phyloP scores from a whole-genome alignment of 2,888 invertebrate species.

The Bruchidius siliquastri region DNA sequence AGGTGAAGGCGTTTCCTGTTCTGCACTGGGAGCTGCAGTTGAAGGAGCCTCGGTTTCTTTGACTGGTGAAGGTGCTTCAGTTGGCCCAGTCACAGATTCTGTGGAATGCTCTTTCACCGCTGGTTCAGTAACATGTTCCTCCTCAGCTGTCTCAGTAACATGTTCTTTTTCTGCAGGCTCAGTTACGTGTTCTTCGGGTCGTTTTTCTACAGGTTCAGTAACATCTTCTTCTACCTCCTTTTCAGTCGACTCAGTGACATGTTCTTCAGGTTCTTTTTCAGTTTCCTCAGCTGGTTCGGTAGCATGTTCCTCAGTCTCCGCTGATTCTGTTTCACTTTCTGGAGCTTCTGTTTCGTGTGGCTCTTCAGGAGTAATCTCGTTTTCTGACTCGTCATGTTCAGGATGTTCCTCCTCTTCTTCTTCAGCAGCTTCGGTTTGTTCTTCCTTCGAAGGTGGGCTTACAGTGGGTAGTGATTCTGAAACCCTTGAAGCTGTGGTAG shows the following conservation, averaged over 20 bases:
- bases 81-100: constrained; percentile 14
- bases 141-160: constrained; percentile 10
- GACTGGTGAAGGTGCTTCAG: constrained; percentile 11
- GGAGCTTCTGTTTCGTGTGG: constrained; percentile 13
- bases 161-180: constrained; percentile 12
- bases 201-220: constrained; percentile 21
- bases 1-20: constrained; percentile 5
- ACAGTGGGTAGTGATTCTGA: background rate
- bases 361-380: constrained; percentile 20
- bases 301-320: constrained; percentile 8
- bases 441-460: background rate
- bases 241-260: constrained; percentile 7
- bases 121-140: constrained; percentile 11
- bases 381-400: constrained; percentile 22
- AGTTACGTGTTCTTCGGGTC: constrained; percentile 13
- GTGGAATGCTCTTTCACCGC: constrained; percentile 1
- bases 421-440: constrained; percentile 1
- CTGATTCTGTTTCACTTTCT: constrained; percentile 5
- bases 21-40: background rate
- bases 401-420: constrained; percentile 9
- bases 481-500: background rate
- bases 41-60: background rate
- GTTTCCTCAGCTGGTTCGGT: constrained; percentile 8
- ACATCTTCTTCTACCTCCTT: constrained; percentile 10
- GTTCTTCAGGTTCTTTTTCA: constrained; percentile 3